phyloP scores from a whole-genome alignment of 2,888 invertebrate genomes.

The Willowsia nigromaculata region DNA sequence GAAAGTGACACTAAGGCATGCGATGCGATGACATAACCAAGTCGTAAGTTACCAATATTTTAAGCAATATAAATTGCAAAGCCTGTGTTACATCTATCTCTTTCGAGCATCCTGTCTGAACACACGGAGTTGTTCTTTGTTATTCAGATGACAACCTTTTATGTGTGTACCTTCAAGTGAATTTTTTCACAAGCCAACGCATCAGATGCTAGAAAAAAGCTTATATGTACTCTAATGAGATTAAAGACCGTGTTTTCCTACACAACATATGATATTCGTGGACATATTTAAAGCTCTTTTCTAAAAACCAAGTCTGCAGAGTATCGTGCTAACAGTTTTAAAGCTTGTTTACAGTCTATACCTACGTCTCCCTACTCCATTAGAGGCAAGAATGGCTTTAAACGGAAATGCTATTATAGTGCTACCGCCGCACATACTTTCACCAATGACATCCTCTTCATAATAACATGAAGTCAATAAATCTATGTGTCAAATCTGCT shows the following conservation, averaged over 20 bases:
- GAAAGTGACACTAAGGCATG: background rate
- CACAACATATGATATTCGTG: background rate
- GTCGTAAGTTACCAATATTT: background rate
- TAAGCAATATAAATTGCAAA: background rate
- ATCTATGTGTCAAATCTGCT: conserved; percentile 54
- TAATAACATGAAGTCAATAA: conserved; percentile 29
- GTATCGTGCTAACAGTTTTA: background rate
- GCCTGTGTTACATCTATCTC: background rate
- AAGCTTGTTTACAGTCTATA: background rate
- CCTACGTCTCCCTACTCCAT: background rate
- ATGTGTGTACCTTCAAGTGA: background rate
- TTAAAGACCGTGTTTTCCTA: background rate
- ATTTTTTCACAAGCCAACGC: background rate
- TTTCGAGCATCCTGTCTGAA: background rate
- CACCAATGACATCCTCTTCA: background rate
- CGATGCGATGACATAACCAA: background rate
- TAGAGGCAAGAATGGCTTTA: background rate
- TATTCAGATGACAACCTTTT: background rate
- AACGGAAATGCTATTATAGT: conserved; percentile 16
- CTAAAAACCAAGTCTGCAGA: background rate
- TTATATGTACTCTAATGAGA: background rate
- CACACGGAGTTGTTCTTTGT: background rate
- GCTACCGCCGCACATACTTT: background rate
- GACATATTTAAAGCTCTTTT: background rate
- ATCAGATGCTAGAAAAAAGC: background rate